Evolutionary conservation across 2,113 vertebrate genomes (phyloP), one percentile per base, ranked within the genome.

Genomic region (Salvelinus alpinus): DNA sequence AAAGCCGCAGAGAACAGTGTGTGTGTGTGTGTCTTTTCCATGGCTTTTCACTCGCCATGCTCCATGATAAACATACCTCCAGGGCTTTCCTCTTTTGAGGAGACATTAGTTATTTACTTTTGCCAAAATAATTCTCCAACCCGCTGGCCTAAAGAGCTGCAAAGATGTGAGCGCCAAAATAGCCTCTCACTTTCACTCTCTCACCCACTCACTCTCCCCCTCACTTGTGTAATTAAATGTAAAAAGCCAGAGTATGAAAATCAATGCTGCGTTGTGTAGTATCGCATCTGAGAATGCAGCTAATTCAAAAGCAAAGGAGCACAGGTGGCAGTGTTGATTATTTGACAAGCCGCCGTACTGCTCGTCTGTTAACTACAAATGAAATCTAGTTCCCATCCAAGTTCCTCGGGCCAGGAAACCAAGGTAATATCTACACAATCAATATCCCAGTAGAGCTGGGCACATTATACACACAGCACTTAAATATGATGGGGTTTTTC

Each of bases 41-140:
- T 64, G 60, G 24, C 38, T 64, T 64, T 62, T 22, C 59, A 24
- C n/a, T 22, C 59, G 11, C n/a, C n/a, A 62, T 2, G n/a, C 59
- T 16, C 25, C 27, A 8, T 72, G 54, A 71, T 72, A 77, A 80
- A 85, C 74, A 74, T 69, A 77, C 79, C 80, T 76, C 4, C 34
- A 78, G 75, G 65, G 60, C 68, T 78, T 73, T 81, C 31, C 62
- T 84, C 69, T 71, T 78, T 81, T 84, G 82, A 69, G 48, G 47
- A 87, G 60, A 80, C 87, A 86, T 84, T 1, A 84, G 70, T 87
- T 86, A 84, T 88, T 87, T 87, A 83, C 80, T 80, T 70, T 31
- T 47, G 81, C 80, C 73, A 88, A 87, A 88, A 87, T 64, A 80
- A 86, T 85, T 79, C 83, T 81, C 48, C 76, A 44, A 20, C 76